phyloP scores from a whole-genome alignment of 2,113 vertebrate species.

The Grammomys dolichurus region DNA sequence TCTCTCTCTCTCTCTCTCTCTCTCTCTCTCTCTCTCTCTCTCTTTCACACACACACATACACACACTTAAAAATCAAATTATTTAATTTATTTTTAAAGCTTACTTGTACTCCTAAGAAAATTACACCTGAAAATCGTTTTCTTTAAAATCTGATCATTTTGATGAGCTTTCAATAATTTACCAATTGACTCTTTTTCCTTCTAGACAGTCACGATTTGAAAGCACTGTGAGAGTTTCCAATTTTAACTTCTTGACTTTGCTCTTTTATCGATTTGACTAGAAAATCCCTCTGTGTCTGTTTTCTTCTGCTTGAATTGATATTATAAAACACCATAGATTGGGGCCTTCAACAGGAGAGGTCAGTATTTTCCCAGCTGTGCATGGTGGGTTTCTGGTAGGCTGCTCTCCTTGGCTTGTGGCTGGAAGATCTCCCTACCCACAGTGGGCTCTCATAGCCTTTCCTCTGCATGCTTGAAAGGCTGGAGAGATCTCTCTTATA shows the following conservation, averaged over 20 bases:
- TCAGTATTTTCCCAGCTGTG: background rate
- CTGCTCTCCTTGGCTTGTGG: background rate
- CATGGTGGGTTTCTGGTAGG: background rate
- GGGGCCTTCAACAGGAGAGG: background rate
- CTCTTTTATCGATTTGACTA: background rate
- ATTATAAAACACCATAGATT: background rate
- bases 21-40: too few species aligned
- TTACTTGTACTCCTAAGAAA: conserved; percentile 13
- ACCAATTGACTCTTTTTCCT: background rate
- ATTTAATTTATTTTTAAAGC: background rate
- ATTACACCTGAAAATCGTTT: background rate
- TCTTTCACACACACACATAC: background rate
- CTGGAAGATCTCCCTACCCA: background rate
- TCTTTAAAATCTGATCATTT: background rate
- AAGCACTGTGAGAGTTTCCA: background rate
- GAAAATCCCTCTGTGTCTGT: background rate
- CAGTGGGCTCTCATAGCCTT: background rate
- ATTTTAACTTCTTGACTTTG: conserved; percentile 33
- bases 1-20: too few species aligned
- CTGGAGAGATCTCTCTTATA: background rate
- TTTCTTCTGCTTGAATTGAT: background rate
- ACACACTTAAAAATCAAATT: background rate
- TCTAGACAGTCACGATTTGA: background rate
- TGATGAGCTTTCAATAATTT: background rate
- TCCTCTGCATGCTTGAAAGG: background rate